Percentiles rank a stretch among this genome's conserved stretches.
These are phyloP conservation scores for Daphoenositta chrysoptera DNA, from an alignment of 2,113 vertebrate genomes.

Conservation along the genomic window DNA sequence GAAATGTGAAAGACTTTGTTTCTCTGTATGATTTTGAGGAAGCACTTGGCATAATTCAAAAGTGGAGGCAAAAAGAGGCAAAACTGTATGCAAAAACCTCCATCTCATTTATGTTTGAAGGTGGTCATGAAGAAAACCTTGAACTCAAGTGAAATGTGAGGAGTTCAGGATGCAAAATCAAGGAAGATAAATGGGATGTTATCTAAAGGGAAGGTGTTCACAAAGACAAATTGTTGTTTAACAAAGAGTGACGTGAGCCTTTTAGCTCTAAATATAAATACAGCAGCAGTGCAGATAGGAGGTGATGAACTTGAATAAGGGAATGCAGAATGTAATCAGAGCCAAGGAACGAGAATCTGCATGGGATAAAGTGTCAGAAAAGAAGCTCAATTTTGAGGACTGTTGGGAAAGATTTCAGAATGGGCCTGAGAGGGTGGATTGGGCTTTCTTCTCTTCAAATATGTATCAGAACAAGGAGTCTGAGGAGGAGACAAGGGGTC, in stretches of 20 bases:
- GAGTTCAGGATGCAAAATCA: constrained; percentile 3
- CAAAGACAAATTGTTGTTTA: constrained; percentile 34
- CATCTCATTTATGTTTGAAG: neutral
- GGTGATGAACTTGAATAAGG: constrained; percentile 17
- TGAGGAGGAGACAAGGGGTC: neutral
- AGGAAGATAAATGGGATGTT: constrained; percentile 7
- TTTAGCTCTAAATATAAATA: constrained; percentile 41
- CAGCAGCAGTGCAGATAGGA: neutral
- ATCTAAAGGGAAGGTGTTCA: neutral
- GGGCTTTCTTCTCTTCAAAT: neutral
- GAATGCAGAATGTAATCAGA: constrained; percentile 6
- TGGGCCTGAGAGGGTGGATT: neutral
- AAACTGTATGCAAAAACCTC: neutral
- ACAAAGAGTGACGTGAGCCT: constrained; percentile 6
- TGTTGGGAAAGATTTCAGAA: neutral
- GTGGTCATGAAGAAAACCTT: neutral
- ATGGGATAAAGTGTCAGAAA: neutral
- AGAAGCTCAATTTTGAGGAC: neutral
- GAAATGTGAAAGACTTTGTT: neutral
- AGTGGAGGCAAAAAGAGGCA: neutral
- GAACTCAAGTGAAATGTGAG: neutral
- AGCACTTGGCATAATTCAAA: neutral
- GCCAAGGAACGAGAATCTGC: neutral
- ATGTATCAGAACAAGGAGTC: neutral
- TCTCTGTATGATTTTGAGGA: neutral